These are phyloP conservation scores for Zaprionus vittiger DNA, from an alignment of 1,140 invertebrate genomes.

Conservation along the genomic window DNA sequence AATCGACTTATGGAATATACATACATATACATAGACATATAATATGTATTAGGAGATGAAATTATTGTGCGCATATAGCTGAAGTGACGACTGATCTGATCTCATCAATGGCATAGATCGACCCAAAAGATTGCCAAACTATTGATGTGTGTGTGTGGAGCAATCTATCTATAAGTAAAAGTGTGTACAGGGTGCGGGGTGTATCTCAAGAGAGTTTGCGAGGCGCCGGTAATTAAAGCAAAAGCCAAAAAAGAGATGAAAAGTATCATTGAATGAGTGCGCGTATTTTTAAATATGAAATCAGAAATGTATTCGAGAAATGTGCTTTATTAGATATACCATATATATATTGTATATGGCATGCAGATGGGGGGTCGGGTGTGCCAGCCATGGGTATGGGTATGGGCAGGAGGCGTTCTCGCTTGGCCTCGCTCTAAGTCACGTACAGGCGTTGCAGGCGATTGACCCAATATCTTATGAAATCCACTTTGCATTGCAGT, in stretches of 20 bases:
- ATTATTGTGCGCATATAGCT: constrained; percentile 19
- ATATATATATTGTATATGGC: not conserved
- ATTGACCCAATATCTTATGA: constrained; percentile 60
- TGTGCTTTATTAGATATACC: constrained; percentile 28
- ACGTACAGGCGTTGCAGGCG: constrained; percentile 56
- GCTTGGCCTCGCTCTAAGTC: constrained; percentile 41
- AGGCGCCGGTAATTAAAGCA: constrained; percentile 75
- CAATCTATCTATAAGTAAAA: constrained; percentile 17
- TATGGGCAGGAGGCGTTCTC: not conserved
- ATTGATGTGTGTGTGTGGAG: constrained; percentile 48
- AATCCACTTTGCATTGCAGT: constrained; percentile 55
- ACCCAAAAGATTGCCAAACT: constrained; percentile 60
- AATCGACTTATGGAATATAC: not conserved
- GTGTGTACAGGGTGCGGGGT: constrained; percentile 31
- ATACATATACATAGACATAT: not conserved
- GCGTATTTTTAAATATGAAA: constrained; percentile 63
- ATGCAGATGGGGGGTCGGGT: not conserved
- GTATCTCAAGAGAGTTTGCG: constrained; percentile 45
- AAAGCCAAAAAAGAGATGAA: constrained; percentile 59
- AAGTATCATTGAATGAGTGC: constrained; percentile 52
- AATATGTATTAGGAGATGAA: constrained; percentile 16
- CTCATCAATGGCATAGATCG: constrained; percentile 68
- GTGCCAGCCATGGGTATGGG: not conserved
- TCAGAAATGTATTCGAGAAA: constrained; percentile 40
- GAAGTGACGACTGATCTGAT: constrained; percentile 74